A percentile compares a stretch with the other conserved stretches of the same genome.
phyloP scores from a whole-genome alignment of 2,113 vertebrate genomes.

The Syngnathus scovelli region DNA sequence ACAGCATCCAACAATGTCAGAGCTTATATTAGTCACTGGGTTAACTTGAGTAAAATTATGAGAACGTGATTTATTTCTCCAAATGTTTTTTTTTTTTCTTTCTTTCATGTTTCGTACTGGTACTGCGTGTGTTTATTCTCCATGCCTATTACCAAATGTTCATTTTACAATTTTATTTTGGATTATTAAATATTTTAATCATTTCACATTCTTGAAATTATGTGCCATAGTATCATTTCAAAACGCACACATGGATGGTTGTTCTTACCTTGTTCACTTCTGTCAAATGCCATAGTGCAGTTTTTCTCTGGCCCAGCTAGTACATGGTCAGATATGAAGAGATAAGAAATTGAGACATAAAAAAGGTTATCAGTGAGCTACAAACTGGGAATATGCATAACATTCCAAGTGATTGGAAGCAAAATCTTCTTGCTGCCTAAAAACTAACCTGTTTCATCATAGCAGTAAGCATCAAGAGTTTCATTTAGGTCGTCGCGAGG shows the following conservation, averaged over 20 bases:
- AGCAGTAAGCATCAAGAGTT: slow-evolving; percentile 79
- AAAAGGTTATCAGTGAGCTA: not conserved
- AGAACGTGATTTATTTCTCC: no score
- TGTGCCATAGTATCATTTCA: not conserved
- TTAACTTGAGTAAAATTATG: no score
- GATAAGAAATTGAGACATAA: not conserved
- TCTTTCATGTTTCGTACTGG: not conserved
- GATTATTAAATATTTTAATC: not conserved
- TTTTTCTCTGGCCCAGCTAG: slow-evolving; percentile 3
- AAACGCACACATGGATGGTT: not conserved
- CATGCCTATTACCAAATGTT: not conserved
- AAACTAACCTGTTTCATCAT: slow-evolving; percentile 74
- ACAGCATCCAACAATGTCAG: not conserved
- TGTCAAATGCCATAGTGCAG: not conserved
- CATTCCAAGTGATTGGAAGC: accelerated
- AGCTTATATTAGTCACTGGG: not conserved
- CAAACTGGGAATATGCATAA: not conserved
- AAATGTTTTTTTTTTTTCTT: not conserved
- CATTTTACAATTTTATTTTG: not conserved
- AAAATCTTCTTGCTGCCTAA: not conserved
- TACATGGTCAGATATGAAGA: slow-evolving; percentile 7
- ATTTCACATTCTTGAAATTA: not conserved
- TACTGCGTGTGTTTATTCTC: not conserved
- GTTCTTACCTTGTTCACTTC: slow-evolving; percentile 29
- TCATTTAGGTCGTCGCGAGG: not conserved